These are phyloP conservation scores for Muscicapa striata DNA, from an alignment of 2,797 vertebrate species.

Conservation along the genomic window DNA sequence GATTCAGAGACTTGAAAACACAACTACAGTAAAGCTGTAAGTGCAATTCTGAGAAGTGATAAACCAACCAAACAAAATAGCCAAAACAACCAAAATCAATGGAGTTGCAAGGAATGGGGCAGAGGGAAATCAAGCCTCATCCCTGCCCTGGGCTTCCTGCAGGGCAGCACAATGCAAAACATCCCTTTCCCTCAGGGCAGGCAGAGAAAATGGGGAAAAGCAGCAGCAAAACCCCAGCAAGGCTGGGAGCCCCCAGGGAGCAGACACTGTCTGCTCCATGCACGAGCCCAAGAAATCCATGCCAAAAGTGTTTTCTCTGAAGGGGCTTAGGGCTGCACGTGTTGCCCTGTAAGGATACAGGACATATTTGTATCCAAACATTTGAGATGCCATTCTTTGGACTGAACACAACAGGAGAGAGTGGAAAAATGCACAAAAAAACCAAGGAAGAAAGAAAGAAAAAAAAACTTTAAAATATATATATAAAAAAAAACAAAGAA, in stretches of 20 bases:
- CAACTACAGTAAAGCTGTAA: background rate
- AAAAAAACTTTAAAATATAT: background rate
- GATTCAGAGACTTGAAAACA: background rate
- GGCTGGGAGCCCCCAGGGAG: fast-evolving
- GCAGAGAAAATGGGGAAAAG: background rate
- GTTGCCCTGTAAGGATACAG: background rate
- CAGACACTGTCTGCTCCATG: background rate
- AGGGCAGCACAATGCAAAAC: background rate
- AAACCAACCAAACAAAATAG: background rate
- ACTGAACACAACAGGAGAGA: background rate
- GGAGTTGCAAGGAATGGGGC: background rate
- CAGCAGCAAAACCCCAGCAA: background rate
- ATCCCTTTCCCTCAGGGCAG: background rate
- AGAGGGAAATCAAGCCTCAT: background rate
- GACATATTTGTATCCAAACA: background rate
- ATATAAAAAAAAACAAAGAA: background rate
- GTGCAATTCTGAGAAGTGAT: background rate
- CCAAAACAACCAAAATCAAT: background rate
- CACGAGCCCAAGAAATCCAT: background rate
- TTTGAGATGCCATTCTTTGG: background rate
- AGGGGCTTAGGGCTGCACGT: fast-evolving
- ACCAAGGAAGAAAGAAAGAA: background rate
- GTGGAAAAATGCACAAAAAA: background rate
- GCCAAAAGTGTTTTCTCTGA: fast-evolving
- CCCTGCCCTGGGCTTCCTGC: fast-evolving